These are phyloP conservation scores for Mystacornis crossleyi DNA, from an alignment of 2,113 vertebrate species.

Conservation along the genomic window DNA sequence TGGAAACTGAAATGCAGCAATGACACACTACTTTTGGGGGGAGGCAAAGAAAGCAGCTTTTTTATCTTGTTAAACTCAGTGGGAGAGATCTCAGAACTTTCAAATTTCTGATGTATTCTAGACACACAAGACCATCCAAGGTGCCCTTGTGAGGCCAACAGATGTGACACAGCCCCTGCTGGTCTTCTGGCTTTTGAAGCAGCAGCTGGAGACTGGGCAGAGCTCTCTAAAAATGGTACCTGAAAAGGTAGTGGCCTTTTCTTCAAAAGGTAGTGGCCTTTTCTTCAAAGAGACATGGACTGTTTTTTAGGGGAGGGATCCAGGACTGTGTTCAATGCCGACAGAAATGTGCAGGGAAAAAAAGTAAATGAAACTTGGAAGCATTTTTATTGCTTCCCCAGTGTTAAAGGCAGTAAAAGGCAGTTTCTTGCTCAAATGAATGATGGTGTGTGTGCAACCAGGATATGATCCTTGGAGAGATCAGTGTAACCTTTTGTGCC, in stretches of 20 bases:
- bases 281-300: background rate
- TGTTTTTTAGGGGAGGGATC: fast-evolving
- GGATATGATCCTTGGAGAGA: background rate
- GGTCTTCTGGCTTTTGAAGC: background rate
- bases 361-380: background rate
- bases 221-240: background rate
- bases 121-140: background rate
- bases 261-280: background rate
- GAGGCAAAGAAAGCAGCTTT: fast-evolving
- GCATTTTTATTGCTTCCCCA: background rate
- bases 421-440: background rate
- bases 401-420: background rate
- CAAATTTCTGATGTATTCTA: background rate
- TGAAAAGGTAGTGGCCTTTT: background rate
- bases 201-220: background rate
- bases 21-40: background rate
- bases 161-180: background rate
- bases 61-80: background rate
- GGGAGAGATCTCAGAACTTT: background rate
- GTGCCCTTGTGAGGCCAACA: background rate
- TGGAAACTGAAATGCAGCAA: background rate
- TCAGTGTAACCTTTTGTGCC: background rate
- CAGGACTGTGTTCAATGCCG: background rate
- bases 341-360: background rate
- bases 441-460: background rate